Evolutionary conservation across 2,888 invertebrate genomes (phyloP), one percentile per base, ranked within the genome.

Genomic region (Myathropa florea): DNA sequence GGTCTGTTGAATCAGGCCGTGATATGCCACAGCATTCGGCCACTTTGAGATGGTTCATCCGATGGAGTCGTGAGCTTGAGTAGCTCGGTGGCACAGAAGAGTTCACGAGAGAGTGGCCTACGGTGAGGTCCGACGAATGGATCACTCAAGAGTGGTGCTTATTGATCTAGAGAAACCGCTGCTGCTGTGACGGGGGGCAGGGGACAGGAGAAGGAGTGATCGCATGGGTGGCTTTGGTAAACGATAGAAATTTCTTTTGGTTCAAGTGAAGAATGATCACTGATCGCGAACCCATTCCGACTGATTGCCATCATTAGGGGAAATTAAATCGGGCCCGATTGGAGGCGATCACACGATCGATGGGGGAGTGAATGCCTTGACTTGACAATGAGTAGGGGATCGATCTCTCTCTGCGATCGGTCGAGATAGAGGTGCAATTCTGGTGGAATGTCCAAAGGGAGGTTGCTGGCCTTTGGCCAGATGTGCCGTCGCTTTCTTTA

Each of bases 1-100:
- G 88, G 79, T 83, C 82, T 88, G 75, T 88, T 89, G 83, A 82
- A 81, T 83, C 84, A 81, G 81, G 64, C 88, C 88, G 87, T 36
- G 53, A 59, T 55, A 71, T 68, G 71, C 46, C 46, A 46, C 28
- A 36, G 28, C 39, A 60, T 46, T 81, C 33, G 36, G 4, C 39
- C 65, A 14, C 24, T 73, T 83, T 79, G 46, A 12, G 46, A 67
- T 46, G 65, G 23, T 28, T 64, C 21, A 59, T n/a, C 46, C 18
- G 46, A 18, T 65, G 4, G 57, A 76, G 60, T 77, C 67, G 67
- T 78, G 83, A 68, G 65, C 46, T 14, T 72, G 59, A 63, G 55
- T 39, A 64, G 46, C 24, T 39, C 3, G 33, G 46, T 63, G 65
- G 46, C 71, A 24, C 26, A 39, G 28, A 64, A 57, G 71, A 71